phyloP scores from a whole-genome alignment of 2,797 vertebrate genomes.

The Rhynchonycteris naso region DNA sequence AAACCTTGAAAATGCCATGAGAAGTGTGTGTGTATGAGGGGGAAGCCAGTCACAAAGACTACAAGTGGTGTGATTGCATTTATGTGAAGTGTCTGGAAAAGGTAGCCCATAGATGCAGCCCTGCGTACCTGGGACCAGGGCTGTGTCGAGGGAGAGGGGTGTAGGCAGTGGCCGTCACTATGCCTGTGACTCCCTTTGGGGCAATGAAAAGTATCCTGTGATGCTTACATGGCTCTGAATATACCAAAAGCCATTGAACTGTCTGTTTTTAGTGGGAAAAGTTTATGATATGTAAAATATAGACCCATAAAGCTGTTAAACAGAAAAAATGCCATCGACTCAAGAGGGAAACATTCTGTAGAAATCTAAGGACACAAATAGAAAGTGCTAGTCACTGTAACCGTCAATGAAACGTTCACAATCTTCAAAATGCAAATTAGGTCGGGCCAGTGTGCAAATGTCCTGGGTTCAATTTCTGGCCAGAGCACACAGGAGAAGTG shows the following conservation, averaged over 20 bases:
- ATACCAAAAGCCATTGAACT: not conserved
- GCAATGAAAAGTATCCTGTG: not conserved
- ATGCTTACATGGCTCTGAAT: not conserved
- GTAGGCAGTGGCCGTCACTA: not conserved
- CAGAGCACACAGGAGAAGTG: too few relatives aligned
- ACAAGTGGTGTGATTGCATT: not conserved
- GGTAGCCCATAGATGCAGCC: not conserved
- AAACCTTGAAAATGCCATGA: not conserved
- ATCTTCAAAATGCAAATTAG: too few relatives aligned
- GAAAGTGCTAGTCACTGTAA: not conserved
- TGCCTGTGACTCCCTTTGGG: not conserved
- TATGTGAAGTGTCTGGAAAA: not conserved
- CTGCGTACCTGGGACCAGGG: not conserved
- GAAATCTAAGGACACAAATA: not conserved
- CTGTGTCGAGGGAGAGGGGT: too few relatives aligned
- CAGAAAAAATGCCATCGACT: not conserved
- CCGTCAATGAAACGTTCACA: too few relatives aligned
- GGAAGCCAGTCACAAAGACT: not conserved
- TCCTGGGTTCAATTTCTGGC: too few relatives aligned
- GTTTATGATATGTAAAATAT: not conserved
- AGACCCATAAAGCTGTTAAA: not conserved
- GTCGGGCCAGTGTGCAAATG: too few relatives aligned
- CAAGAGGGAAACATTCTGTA: not conserved
- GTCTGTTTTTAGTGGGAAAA: not conserved
- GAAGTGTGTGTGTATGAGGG: not conserved